Conservation (phyloP, 2,113 vertebrate species). For the Urocynchramus pylzowi region DNA sequence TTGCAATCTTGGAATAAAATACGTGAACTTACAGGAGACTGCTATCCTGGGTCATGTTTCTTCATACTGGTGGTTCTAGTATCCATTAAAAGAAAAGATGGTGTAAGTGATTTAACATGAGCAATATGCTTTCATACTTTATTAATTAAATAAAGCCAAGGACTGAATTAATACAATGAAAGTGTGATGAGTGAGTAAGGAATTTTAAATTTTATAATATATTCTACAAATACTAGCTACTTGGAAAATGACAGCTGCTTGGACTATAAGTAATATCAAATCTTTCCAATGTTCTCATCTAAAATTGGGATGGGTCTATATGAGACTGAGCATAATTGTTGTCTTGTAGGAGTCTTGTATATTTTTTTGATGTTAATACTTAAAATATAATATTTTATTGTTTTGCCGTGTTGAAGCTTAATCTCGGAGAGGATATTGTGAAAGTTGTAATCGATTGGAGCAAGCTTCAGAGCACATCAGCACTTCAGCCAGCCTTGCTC, state of each 20-base stretch:
- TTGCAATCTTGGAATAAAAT: background rate
- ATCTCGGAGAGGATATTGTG: slow-evolving; percentile 81
- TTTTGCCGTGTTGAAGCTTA: slow-evolving; percentile 79
- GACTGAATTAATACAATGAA: background rate
- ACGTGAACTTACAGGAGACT: background rate
- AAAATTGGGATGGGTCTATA: background rate
- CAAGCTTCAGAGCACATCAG: slow-evolving; percentile 72
- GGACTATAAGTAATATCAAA: background rate
- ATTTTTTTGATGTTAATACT: slow-evolving; percentile 18
- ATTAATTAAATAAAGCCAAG: background rate
- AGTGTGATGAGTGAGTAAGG: background rate
- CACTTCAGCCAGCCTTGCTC: slow-evolving; percentile 74
- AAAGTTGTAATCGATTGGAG: slow-evolving; percentile 81
- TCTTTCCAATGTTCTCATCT: background rate
- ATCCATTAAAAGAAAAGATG: background rate
- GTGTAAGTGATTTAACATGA: background rate
- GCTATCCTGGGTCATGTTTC: background rate
- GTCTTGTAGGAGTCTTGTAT: background rate
- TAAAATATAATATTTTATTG: slow-evolving; percentile 58
- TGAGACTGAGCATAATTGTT: background rate
- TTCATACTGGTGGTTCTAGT: background rate
- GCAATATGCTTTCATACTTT: background rate
- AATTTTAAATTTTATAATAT: background rate
- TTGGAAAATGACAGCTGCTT: background rate
- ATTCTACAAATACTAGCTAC: background rate